Evolutionary conservation across 2,797 vertebrate genomes (phyloP).

Genomic region (Holocentrus rufus): DNA sequence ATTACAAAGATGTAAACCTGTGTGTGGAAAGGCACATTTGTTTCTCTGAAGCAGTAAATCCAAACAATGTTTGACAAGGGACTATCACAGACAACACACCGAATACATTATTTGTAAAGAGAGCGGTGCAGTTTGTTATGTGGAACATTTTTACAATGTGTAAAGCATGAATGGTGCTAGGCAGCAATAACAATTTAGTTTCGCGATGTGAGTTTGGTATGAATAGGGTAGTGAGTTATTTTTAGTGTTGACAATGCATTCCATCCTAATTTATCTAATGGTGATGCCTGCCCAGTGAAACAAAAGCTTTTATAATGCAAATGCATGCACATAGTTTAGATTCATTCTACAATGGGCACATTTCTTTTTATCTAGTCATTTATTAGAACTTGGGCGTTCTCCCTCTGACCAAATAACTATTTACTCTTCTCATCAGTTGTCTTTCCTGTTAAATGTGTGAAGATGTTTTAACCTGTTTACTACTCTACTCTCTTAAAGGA

Average conservation of each 20-base stretch:
- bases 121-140: conserved; percentile 36
- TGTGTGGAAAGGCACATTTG: conserved; percentile 40
- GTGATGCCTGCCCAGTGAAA: neutral
- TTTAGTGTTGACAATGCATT: conserved; percentile 11
- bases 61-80: conserved; percentile 67
- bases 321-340: conserved; percentile 16
- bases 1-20: neutral
- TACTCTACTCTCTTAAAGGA: conserved; percentile 85
- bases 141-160: conserved; percentile 13
- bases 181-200: conserved; percentile 38
- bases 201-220: conserved; percentile 15
- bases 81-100: conserved; percentile 71
- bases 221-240: neutral
- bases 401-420: conserved; percentile 10
- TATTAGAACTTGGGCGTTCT: conserved; percentile 17
- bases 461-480: conserved; percentile 80
- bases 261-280: conserved; percentile 19
- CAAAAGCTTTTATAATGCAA: conserved; percentile 12
- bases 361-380: conserved; percentile 11
- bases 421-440: conserved; percentile 33
- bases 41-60: conserved; percentile 56
- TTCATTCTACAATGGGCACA: neutral
- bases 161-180: conserved; percentile 25
- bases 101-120: conserved; percentile 38
- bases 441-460: conserved; percentile 50